These are phyloP conservation scores for Aptenodytes forsteri DNA, from an alignment of 2,113 vertebrate genomes.

Conservation along the genomic window DNA sequence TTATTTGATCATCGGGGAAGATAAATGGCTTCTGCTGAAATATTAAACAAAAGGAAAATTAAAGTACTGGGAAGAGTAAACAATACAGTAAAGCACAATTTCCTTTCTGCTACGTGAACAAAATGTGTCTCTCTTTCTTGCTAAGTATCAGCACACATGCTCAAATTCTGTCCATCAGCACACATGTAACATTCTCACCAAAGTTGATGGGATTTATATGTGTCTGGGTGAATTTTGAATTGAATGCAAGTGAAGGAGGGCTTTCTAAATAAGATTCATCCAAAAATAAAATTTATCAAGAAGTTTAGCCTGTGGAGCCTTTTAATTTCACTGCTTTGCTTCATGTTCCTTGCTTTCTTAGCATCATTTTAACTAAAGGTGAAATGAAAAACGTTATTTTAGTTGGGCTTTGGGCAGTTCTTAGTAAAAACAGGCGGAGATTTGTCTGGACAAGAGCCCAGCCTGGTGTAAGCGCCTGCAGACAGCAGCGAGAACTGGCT, in stretches of 20 bases:
- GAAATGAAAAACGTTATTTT: not conserved
- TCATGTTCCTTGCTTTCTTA: not conserved
- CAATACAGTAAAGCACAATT: conserved; percentile 37
- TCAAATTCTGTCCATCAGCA: not conserved
- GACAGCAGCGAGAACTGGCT: not conserved
- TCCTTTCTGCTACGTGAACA: conserved; percentile 29
- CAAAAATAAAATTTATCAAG: not conserved
- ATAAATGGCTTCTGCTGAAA: conserved; percentile 72
- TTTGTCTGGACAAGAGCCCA: not conserved
- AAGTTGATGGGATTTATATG: not conserved
- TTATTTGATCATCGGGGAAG: conserved; percentile 69
- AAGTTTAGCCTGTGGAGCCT: not conserved
- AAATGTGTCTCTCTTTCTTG: not conserved
- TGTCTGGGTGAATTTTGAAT: not conserved
- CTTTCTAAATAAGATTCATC: not conserved
- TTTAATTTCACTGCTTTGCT: not conserved
- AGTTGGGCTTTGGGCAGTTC: not conserved
- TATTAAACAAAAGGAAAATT: conserved; percentile 72
- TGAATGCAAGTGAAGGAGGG: not conserved
- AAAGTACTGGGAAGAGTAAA: conserved; percentile 50
- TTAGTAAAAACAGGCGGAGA: not conserved
- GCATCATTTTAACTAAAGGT: not conserved
- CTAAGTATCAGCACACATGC: not conserved
- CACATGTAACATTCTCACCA: not conserved
- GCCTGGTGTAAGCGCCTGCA: not conserved